Evolutionary conservation across 2,113 vertebrate genomes (phyloP).

Genomic region (Eclectus roratus): DNA sequence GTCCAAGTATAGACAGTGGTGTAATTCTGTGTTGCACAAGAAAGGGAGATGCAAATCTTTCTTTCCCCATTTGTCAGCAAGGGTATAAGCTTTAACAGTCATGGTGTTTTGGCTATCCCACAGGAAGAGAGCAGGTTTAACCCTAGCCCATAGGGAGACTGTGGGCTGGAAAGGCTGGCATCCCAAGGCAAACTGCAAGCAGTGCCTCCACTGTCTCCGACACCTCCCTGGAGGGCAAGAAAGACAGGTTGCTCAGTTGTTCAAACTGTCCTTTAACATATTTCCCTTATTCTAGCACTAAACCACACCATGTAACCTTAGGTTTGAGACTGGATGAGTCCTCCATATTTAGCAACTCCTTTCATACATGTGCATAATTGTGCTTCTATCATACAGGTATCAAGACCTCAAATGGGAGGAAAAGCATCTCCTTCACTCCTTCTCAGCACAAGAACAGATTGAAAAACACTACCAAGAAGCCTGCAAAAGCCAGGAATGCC

Average conservation of each 20-base stretch:
- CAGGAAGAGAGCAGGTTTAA: not conserved
- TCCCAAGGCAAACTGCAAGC: no score
- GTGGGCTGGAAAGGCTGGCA: not conserved
- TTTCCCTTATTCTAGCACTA: not conserved
- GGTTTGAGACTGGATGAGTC: not conserved
- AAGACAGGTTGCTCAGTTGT: no score
- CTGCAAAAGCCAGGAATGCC: not conserved
- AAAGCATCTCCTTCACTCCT: not conserved
- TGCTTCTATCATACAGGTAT: not conserved
- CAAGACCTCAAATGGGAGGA: not conserved
- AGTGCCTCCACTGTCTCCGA: not conserved
- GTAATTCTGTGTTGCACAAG: fast-evolving
- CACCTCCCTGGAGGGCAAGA: not conserved
- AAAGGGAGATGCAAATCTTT: not conserved
- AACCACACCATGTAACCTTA: fast-evolving
- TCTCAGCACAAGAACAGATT: not conserved
- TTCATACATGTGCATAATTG: fast-evolving
- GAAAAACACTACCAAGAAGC: not conserved
- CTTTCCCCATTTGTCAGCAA: not conserved
- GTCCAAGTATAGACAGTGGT: not conserved
- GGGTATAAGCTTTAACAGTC: not conserved
- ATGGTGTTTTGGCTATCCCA: not conserved
- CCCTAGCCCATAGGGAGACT: not conserved
- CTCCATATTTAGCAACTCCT: not conserved
- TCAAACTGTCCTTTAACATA: not conserved